phyloP scores from a whole-genome alignment of 1,140 invertebrate species.

The Eumeta japonica region DNA sequence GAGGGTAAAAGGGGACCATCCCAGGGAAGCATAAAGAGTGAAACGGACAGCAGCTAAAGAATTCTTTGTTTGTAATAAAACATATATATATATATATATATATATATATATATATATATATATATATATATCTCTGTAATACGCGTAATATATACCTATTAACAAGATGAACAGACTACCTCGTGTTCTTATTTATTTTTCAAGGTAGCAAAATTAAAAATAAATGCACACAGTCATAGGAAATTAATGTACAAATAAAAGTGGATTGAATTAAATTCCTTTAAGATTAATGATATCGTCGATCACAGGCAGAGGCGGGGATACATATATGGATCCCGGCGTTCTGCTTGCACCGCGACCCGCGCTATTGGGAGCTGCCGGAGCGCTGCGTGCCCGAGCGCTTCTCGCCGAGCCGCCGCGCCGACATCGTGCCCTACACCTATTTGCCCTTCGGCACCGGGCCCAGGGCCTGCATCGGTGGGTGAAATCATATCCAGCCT shows the following conservation, averaged over 20 bases:
- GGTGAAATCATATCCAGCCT: too few species aligned
- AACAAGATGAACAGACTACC: too few species aligned
- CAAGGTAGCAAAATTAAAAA: too few species aligned
- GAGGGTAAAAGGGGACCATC: too few species aligned
- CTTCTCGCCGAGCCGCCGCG: slow-evolving; percentile 30
- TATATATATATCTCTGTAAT: too few species aligned
- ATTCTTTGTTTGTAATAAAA: too few species aligned
- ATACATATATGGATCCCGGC: slow-evolving; percentile 35
- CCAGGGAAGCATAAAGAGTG: too few species aligned
- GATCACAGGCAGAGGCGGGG: slow-evolving; percentile 19
- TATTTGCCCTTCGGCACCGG: slow-evolving; percentile 59
- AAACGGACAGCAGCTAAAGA: too few species aligned
- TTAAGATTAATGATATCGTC: background rate
- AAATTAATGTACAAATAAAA: background rate
- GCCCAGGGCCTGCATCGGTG: slow-evolving; percentile 55
- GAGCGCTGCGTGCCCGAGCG: slow-evolving; percentile 43
- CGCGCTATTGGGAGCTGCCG: slow-evolving; percentile 37
- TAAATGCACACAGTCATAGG: slow-evolving; percentile 11
- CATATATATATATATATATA: too few species aligned
- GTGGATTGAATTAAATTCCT: background rate
- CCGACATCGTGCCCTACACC: slow-evolving; percentile 26
- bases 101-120: too few species aligned
- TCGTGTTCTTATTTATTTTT: too few species aligned
- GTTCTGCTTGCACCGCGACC: slow-evolving; percentile 46
- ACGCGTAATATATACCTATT: too few species aligned